Evolutionary conservation across 2,797 vertebrate species (phyloP).

Genomic region (Loriculus beryllinus): DNA sequence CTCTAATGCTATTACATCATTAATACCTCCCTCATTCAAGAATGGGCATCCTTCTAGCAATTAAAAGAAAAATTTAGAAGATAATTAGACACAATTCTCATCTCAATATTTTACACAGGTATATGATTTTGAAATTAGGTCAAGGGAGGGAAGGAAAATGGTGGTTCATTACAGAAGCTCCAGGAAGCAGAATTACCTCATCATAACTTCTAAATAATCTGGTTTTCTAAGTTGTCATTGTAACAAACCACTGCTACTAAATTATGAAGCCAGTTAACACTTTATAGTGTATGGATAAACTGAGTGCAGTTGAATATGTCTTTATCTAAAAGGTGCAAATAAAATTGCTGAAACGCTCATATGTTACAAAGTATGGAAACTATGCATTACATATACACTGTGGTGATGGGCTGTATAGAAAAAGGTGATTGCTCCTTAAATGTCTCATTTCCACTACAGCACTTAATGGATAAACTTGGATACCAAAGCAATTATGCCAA

Average conservation of each 20-base stretch:
- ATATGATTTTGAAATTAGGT: conserved; percentile 78
- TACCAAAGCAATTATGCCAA: conserved; percentile 13
- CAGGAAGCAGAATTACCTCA: conserved; percentile 72
- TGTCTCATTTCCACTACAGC: background rate
- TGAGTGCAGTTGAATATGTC: conserved; percentile 48
- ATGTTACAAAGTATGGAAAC: background rate
- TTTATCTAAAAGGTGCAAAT: conserved; percentile 48
- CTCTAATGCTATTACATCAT: conserved; percentile 61
- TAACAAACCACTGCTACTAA: conserved; percentile 69
- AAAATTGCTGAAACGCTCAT: conserved; percentile 1
- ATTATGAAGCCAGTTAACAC: conserved; percentile 66
- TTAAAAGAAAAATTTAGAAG: conserved; percentile 68
- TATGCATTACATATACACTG: background rate
- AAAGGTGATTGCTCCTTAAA: background rate
- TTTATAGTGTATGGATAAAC: conserved; percentile 63
- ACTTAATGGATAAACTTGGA: conserved; percentile 28
- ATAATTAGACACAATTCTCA: conserved; percentile 74
- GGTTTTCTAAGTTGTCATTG: conserved; percentile 71
- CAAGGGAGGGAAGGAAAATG: conserved; percentile 69
- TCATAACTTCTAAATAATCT: conserved; percentile 74
- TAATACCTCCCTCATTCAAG: conserved; percentile 55
- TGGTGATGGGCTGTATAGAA: background rate
- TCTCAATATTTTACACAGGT: conserved; percentile 73
- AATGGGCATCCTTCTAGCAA: conserved; percentile 69
- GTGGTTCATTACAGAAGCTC: conserved; percentile 71